Percentiles rank a stretch among this genome's conserved stretches.
Evolutionary conservation across 2,797 vertebrate species (phyloP).

Genomic region (Cyprinella venusta): DNA sequence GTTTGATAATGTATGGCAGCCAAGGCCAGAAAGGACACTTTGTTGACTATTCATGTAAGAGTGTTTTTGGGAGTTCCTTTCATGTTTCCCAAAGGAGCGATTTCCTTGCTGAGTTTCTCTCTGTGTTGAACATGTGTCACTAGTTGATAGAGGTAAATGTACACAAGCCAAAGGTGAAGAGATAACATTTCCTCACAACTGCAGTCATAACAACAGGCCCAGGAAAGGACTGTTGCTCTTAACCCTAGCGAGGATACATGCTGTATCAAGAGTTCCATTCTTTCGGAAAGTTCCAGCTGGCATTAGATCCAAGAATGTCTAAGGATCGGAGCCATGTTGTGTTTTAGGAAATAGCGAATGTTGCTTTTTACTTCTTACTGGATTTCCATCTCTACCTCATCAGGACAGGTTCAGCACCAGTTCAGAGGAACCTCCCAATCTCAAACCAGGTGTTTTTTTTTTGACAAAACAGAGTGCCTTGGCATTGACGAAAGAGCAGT

Average conservation of each 20-base stretch:
- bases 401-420: conserved; percentile 73
- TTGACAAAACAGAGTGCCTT: conserved; percentile 59
- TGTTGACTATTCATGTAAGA: neutral
- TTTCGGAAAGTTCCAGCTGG: conserved; percentile 72
- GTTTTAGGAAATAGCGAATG: conserved; percentile 60
- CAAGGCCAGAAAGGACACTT: neutral
- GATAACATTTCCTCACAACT: conserved; percentile 32
- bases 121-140: conserved; percentile 16
- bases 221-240: conserved; percentile 23
- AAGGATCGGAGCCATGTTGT: conserved; percentile 59
- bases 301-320: conserved; percentile 69
- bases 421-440: conserved; percentile 72
- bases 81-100: conserved; percentile 9
- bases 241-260: neutral
- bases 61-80: neutral
- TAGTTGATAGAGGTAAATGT: conserved; percentile 19
- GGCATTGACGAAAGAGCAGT: conserved; percentile 35
- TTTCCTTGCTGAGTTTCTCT: neutral
- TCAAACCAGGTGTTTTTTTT: conserved; percentile 63
- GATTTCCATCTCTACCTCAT: conserved; percentile 73
- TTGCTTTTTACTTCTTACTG: conserved; percentile 62
- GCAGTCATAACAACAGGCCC: neutral
- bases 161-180: conserved; percentile 23
- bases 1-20: conserved; percentile 7
- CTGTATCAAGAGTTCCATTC: conserved; percentile 37